A percentile compares a stretch with the other conserved stretches of the same genome.
Conservation (phyloP, 2,888 invertebrate genomes). For the Ryuthela nishihirai region DNA sequence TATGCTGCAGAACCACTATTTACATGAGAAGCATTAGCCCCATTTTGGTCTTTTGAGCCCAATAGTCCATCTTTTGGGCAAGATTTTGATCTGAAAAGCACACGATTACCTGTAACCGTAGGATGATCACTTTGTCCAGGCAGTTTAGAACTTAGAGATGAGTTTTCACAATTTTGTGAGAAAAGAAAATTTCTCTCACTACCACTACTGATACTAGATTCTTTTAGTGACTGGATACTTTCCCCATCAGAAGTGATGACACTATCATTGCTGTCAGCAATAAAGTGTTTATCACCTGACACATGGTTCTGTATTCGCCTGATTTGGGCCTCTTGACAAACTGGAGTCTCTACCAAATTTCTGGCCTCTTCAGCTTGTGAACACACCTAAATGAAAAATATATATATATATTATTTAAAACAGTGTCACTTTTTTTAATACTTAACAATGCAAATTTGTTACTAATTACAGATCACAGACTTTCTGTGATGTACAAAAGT, state of each 20-base stretch:
- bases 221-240: conserved; percentile 19
- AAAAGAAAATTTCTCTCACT: conserved; percentile 12
- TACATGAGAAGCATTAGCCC: conserved; percentile 13
- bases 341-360: conserved; percentile 8
- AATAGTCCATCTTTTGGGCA: conserved; percentile 14
- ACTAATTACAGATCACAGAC: too few species aligned
- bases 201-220: conserved; percentile 13
- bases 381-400: conserved; percentile 34
- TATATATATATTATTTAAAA: neutral
- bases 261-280: conserved; percentile 17
- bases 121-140: conserved; percentile 10
- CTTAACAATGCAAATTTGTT: too few species aligned
- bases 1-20: conserved; percentile 12
- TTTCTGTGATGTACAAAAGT: too few species aligned
- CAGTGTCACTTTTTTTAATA: neutral
- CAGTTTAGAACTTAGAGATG: conserved; percentile 4
- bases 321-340: conserved; percentile 44
- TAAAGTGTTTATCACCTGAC: conserved; percentile 13
- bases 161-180: conserved; percentile 20
- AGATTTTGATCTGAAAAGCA: conserved; percentile 16
- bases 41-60: conserved; percentile 27
- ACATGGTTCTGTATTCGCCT: conserved; percentile 44
- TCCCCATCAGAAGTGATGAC: conserved; percentile 21
- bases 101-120: conserved; percentile 7
- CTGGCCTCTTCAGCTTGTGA: conserved; percentile 39